Evolutionary conservation across 2,888 invertebrate species (phyloP), one percentile per base, ranked within the genome.

Genomic region (Arctia plantaginis): DNA sequence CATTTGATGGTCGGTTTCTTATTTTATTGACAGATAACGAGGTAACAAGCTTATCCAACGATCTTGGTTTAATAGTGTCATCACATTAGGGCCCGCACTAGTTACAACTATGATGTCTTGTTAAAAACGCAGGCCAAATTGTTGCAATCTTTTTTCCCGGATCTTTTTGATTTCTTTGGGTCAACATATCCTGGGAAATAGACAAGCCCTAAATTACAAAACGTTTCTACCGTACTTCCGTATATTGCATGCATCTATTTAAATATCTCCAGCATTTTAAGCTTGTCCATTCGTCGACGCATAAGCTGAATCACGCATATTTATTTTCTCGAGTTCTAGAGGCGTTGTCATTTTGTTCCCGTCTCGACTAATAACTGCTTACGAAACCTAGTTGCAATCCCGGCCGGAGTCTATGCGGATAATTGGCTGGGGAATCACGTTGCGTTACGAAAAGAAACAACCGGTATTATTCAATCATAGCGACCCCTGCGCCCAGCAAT

Each of bases 381-480:
- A 41, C 41, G 41, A 10, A 41, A 41, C 41, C 1, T 51, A 6
- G 51, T 10, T 51, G 51, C 23, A 51, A 10, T 51, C 10, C 7
- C 62, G 7, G 15, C 30, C 27, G 15, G 27, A 27, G 18, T 62
- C 7, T 33, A 33, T 15, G 7, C 6, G n/a, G 18, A 62, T 77
- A 76, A 66, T 78, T 66, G 65, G 47, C 62, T 68, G 73, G 71
- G 82, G 84, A 84, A 85, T 77, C 80, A 76, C 80, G 81, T 89
- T 87, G 85, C 85, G 86, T 86, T 88, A 90, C 78, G 81, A 87
- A 84, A 82, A 84, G 83, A 73, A 76, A 80, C 75, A 81, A 80
- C 81, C 65, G 44, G 33, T 85, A 93, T 93, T 93, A 93, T 91
- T 82, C 93, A 93, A 93, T 93, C 89, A 87, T 81, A 30, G 81